Conservation (phyloP, 2,113 vertebrate genomes). For the Ranitomeya variabilis region DNA sequence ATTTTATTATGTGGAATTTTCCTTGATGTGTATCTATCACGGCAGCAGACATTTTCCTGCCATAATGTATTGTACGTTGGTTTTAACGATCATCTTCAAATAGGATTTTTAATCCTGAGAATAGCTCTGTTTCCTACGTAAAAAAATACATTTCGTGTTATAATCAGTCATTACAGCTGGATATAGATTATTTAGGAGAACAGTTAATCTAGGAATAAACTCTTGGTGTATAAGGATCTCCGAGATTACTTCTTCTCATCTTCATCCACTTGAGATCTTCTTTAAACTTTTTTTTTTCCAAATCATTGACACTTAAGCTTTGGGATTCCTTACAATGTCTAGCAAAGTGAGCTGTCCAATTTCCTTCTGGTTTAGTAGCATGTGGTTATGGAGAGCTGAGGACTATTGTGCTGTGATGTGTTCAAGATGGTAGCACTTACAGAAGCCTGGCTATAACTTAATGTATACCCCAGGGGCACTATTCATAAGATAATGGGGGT, state of each 20-base stretch:
- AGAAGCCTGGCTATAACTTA: constrained; percentile 52
- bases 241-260: neutral
- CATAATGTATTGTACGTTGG: neutral
- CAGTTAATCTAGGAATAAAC: neutral
- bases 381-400: constrained; percentile 49
- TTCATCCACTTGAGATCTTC: constrained; percentile 15
- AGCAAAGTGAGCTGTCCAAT: constrained; percentile 45
- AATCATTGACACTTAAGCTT: constrained; percentile 40
- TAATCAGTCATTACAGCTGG: neutral
- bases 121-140: neutral
- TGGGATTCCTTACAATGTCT: constrained; percentile 24
- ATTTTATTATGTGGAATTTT: too few relatives aligned
- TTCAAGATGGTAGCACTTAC: constrained; percentile 62
- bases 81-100: neutral
- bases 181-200: neutral
- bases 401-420: constrained; percentile 65
- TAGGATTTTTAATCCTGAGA: neutral
- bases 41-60: neutral
- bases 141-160: neutral
- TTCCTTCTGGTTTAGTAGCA: constrained; percentile 55
- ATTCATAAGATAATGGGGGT: constrained; percentile 44
- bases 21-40: too few relatives aligned
- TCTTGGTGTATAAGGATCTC: neutral
- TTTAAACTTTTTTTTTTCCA: constrained; percentile 54
- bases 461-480: constrained; percentile 43